phyloP scores from a whole-genome alignment of 2,113 vertebrate genomes.

The Rhinopomastus cyanomelas region DNA sequence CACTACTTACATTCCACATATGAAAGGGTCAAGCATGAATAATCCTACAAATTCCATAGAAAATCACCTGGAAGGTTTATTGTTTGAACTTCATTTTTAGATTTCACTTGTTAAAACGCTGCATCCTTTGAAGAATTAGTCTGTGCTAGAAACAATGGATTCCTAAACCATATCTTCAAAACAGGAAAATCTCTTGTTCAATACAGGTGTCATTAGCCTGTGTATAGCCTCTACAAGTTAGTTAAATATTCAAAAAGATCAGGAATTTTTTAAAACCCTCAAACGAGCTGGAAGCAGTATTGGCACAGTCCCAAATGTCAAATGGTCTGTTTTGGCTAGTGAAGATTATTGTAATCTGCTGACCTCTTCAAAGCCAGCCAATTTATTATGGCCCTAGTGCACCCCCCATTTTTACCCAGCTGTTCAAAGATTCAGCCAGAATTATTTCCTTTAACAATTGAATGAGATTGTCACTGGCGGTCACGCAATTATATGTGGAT shows the following conservation, averaged over 20 bases:
- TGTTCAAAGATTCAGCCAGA: slow-evolving; percentile 32
- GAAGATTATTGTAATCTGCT: slow-evolving; percentile 35
- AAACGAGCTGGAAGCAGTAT: neutral
- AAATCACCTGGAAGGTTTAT: neutral
- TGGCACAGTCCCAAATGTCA: neutral
- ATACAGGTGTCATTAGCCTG: neutral
- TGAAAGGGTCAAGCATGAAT: neutral
- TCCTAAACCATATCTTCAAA: neutral
- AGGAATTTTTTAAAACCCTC: neutral
- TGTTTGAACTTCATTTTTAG: neutral
- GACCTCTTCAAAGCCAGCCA: slow-evolving; percentile 33
- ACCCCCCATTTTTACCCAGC: slow-evolving; percentile 28
- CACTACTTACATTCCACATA: neutral
- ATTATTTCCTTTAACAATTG: slow-evolving; percentile 19
- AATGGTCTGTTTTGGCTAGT: slow-evolving; percentile 34
- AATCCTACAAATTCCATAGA: neutral
- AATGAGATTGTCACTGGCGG: neutral
- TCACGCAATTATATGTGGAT: slow-evolving; percentile 16
- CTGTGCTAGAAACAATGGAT: neutral
- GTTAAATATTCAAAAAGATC: neutral
- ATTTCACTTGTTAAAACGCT: neutral
- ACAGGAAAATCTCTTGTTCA: neutral
- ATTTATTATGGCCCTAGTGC: slow-evolving; percentile 29
- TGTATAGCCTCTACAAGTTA: neutral
- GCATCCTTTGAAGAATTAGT: neutral